A percentile compares a stretch with the other conserved stretches of the same genome.
These are phyloP conservation scores for Edolisoma coerulescens DNA, from an alignment of 2,113 vertebrate species.

Conservation along the genomic window DNA sequence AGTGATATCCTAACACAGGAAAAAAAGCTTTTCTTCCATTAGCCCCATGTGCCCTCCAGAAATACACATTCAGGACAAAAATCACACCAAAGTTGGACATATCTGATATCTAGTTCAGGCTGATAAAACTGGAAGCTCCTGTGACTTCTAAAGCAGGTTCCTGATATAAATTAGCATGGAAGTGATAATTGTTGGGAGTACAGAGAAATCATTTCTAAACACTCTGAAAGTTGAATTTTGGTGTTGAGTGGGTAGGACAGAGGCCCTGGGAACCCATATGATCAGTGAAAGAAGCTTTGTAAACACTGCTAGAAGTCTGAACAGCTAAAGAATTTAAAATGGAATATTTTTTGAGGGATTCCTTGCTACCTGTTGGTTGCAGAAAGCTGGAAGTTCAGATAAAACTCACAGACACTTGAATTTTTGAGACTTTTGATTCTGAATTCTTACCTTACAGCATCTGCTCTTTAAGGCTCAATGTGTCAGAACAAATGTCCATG, in stretches of 20 bases:
- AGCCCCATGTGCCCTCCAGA: not conserved
- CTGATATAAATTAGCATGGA: not conserved
- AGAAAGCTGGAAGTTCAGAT: not conserved
- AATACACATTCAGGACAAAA: not conserved
- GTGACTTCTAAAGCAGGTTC: not conserved
- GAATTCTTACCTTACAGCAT: not conserved
- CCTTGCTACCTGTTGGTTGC: not conserved
- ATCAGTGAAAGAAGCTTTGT: not conserved
- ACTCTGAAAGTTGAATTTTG: not conserved
- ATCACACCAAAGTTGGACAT: not conserved
- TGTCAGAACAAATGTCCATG: not conserved
- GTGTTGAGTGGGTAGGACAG: not conserved
- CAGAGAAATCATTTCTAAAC: not conserved
- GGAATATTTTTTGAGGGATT: not conserved
- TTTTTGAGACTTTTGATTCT: not conserved
- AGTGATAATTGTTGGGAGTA: not conserved
- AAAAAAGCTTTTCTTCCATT: not conserved
- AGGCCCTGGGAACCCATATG: not conserved
- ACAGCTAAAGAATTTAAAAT: not conserved
- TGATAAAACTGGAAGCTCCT: not conserved
- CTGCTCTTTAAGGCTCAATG: not conserved
- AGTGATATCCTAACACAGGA: not conserved
- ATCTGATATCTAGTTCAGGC: not conserved
- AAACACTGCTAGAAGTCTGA: not conserved
- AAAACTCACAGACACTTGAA: not conserved